Base-by-base conservation (phyloP, 2,797 vertebrate genomes). In the Macrochelys suwanniensis region DNA sequence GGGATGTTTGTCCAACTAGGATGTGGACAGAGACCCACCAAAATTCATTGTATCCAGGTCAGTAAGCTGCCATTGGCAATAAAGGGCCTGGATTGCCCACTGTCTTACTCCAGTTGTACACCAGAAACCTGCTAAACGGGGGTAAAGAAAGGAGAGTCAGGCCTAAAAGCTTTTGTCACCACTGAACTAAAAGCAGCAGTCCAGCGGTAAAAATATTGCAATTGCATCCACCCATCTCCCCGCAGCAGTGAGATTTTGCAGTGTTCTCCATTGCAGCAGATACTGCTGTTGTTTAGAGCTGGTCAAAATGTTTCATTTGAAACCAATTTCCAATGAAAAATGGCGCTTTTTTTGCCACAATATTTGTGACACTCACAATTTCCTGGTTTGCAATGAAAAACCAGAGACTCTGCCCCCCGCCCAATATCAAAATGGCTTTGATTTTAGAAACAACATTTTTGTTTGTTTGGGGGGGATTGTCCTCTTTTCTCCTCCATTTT, bases 41-140 rank as follows among this genome's bases (percentile, higher is more conserved):
- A 10, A 54, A 16, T 76, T 83, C 61, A 47, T 28, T 68, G 53
- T 74, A 19, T 0, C 2, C 1, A 28, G 42, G 45, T 59, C 33
- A 82, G 47, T 11, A 50, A 85, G 65, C 0, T 23, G 42, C 25
- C 26, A 16, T 8, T 76, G 23, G 13, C 45, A 47, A 47, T 28
- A 31, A 0, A 0, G 47, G 5, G 7, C 4, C 54, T 45, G 57
- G 1, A 6, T 5, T 12, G 31, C 31, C 23, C 57, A 3, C 54
- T 5, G 21, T 51, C 74, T 78, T 4, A 0, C 11, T 54, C 47
- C 47, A 50, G 50, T 3, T 84, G 49, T 3, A n/a, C 1, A 8
- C 15, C 7, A 8, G 45, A 5, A 42, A 37, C 47, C 23, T 28
- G 42, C 74, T 15, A 2, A 31, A 4, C 4, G 0, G 8, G 42